A percentile compares a stretch with the other conserved stretches of the same genome.
Conservation (phyloP, 2,797 vertebrate genomes). For the Rhadinocentrus ornatus region DNA sequence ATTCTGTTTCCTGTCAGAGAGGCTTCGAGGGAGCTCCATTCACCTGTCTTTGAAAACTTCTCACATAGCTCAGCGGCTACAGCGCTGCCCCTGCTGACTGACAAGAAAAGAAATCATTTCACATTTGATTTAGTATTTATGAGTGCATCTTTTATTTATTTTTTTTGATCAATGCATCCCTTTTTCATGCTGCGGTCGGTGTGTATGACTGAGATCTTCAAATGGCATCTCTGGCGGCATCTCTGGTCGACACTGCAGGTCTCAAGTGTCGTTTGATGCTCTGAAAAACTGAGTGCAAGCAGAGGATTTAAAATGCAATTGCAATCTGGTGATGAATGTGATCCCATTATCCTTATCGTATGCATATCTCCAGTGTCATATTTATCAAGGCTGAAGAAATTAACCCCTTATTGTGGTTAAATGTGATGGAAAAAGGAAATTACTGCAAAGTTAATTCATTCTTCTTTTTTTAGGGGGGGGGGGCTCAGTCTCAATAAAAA, state of each 20-base stretch:
- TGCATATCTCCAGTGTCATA: constrained; percentile 20
- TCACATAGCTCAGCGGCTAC: constrained; percentile 52
- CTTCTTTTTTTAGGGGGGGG: constrained; percentile 21
- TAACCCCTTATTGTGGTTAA: constrained; percentile 37
- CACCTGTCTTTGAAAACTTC: constrained; percentile 52
- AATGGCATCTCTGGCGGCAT: constrained; percentile 30
- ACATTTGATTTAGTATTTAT: constrained; percentile 78
- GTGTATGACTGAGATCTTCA: constrained; percentile 40
- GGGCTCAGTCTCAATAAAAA: constrained; percentile 10
- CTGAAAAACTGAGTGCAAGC: constrained; percentile 21
- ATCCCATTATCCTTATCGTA: constrained; percentile 11
- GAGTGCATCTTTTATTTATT: constrained; percentile 62
- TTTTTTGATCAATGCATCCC: constrained; percentile 62
- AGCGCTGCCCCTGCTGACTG: constrained; percentile 39
- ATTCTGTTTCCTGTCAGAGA: constrained; percentile 45
- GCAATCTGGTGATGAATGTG: constrained; percentile 31
- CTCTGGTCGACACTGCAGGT: constrained; percentile 25
- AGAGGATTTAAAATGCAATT: constrained; percentile 26
- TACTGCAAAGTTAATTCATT: constrained; percentile 1
- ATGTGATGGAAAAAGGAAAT: constrained; percentile 51
- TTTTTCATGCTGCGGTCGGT: constrained; percentile 48
- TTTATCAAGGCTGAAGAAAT: constrained; percentile 42
- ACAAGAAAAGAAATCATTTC: constrained; percentile 72
- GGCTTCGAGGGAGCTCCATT: constrained; percentile 20
- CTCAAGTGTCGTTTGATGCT: constrained; percentile 36